A percentile compares a stretch with the other conserved stretches of the same genome.
Evolutionary conservation across 2,113 vertebrate species (phyloP).

Genomic region (Rhinoptilus africanus): DNA sequence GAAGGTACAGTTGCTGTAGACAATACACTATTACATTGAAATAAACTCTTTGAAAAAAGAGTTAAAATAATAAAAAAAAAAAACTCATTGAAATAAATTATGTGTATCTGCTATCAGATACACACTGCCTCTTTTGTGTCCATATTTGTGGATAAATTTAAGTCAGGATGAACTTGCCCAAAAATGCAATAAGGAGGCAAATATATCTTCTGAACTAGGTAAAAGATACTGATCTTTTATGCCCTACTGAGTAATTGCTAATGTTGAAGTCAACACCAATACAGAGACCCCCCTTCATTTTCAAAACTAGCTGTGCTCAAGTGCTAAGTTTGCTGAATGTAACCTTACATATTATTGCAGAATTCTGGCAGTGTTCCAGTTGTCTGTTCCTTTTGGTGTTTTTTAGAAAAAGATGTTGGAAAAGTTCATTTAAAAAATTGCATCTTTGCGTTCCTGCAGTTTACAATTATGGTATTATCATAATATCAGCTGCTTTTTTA

Average conservation of each 20-base stretch:
- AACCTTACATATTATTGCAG: background rate
- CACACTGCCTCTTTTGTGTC: background rate
- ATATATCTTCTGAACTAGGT: background rate
- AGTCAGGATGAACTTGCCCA: background rate
- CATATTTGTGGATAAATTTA: background rate
- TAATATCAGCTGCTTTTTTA: background rate
- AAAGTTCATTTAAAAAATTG: background rate
- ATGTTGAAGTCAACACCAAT: rapidly evolving
- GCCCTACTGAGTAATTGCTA: background rate
- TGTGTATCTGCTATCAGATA: background rate
- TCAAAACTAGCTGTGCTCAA: background rate
- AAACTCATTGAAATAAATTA: too few species aligned
- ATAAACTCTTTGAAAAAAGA: too few species aligned
- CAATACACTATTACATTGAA: background rate
- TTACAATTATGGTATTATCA: background rate
- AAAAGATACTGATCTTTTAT: background rate
- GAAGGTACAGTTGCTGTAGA: background rate
- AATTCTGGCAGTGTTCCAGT: background rate
- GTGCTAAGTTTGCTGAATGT: background rate
- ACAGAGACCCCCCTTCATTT: background rate
- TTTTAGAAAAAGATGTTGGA: background rate
- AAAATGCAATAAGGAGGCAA: background rate
- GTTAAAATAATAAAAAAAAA: too few species aligned
- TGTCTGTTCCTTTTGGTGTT: background rate
- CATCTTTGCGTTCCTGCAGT: background rate